Evolutionary conservation across 2,113 vertebrate species (phyloP).

Genomic region (Cynopterus brachyotis): DNA sequence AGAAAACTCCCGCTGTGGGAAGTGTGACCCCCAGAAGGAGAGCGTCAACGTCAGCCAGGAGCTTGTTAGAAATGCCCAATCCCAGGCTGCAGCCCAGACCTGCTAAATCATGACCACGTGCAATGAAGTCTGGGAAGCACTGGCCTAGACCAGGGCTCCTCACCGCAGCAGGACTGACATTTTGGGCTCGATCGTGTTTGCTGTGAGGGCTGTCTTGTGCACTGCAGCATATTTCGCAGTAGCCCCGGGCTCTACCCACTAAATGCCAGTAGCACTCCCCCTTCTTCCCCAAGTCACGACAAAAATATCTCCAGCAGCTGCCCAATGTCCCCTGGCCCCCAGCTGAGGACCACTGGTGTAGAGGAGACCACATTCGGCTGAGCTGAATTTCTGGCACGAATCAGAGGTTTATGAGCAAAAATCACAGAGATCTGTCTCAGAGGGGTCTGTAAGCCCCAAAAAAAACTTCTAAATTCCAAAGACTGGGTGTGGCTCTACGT

Average conservation of each 20-base stretch:
- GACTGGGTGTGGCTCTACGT: not conserved
- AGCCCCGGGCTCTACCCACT: not conserved
- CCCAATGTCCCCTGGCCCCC: not conserved
- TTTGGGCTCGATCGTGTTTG: not conserved
- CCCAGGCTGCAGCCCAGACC: not conserved
- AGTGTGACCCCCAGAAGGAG: not conserved
- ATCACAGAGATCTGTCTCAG: fast-evolving
- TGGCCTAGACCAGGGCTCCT: not conserved
- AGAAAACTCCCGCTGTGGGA: not conserved
- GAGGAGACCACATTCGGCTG: not conserved
- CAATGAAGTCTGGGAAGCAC: not conserved
- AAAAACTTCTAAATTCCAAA: not conserved
- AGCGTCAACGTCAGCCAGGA: fast-evolving
- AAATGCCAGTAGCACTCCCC: not conserved
- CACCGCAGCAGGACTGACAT: fast-evolving
- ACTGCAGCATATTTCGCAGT: fast-evolving
- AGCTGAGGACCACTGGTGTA: not conserved
- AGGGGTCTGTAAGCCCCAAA: not conserved
- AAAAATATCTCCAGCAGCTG: not conserved
- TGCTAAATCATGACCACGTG: not conserved
- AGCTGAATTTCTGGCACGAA: not conserved
- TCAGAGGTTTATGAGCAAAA: not conserved
- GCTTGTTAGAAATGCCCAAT: not conserved
- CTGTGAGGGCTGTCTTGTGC: not conserved
- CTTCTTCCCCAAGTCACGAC: not conserved